Percentiles rank a stretch among this genome's conserved stretches.
Conservation (phyloP, 2,888 invertebrate genomes). For the Eubasilissa splendida region DNA sequence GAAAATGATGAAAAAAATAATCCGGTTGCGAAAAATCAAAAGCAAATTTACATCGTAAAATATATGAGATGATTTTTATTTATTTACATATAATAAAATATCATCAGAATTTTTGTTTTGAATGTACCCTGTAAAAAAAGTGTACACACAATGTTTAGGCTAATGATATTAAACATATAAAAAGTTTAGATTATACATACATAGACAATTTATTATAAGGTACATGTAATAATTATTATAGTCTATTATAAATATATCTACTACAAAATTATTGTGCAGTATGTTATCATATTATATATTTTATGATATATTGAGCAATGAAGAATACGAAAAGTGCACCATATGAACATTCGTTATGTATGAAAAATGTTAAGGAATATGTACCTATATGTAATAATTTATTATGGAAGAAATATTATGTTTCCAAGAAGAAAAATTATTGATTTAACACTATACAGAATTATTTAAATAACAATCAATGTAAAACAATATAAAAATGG, state of each 20-base stretch:
- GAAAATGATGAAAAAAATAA: too few species aligned
- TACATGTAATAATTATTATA: constrained; percentile 10
- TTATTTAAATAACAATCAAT: too few species aligned
- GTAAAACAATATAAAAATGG: too few species aligned
- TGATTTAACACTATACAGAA: too few species aligned
- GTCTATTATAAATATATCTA: constrained; percentile 38
- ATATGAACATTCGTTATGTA: constrained; percentile 15
- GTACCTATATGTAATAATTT: too few species aligned
- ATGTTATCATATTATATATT: constrained; percentile 20
- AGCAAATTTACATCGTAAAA: background rate
- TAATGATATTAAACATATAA: constrained; percentile 18
- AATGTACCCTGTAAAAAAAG: too few species aligned
- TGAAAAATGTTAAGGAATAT: background rate
- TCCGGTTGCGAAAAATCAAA: too few species aligned
- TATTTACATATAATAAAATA: background rate
- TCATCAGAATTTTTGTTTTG: background rate
- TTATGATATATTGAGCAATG: constrained; percentile 29
- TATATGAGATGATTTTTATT: background rate
- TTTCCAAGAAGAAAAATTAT: too few species aligned
- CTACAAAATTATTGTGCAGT: constrained; percentile 53
- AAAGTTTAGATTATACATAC: constrained; percentile 3
- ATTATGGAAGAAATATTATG: too few species aligned
- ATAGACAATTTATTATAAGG: constrained; percentile 1
- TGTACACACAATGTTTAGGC: background rate
- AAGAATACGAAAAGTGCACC: constrained; percentile 24